phyloP scores from a whole-genome alignment of 2,797 vertebrate species.

The Passerculus sandwichensis region DNA sequence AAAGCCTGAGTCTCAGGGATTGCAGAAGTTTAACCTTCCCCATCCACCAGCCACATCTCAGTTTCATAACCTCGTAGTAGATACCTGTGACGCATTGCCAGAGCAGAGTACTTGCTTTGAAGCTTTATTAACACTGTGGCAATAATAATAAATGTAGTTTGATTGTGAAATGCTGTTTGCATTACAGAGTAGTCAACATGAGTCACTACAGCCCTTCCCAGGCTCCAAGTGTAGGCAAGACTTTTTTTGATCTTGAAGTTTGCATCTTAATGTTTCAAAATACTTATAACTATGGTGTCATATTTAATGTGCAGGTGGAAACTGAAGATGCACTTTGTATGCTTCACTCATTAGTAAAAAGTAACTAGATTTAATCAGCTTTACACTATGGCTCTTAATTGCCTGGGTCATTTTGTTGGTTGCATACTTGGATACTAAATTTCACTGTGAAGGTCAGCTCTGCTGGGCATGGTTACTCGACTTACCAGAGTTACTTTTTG shows the following conservation, averaged over 20 bases:
- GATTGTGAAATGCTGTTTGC: background rate
- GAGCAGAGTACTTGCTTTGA: background rate
- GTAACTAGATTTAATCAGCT: background rate
- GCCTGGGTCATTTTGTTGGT: background rate
- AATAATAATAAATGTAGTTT: background rate
- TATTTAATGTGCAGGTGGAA: background rate
- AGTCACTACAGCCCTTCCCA: background rate
- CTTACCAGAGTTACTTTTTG: background rate
- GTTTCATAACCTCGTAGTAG: background rate
- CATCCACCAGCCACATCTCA: background rate
- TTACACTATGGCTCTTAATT: background rate
- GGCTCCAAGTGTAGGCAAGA: background rate
- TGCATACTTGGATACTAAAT: background rate
- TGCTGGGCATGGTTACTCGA: accelerated
- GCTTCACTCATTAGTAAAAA: background rate
- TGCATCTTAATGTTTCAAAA: background rate
- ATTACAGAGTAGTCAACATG: background rate
- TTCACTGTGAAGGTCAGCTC: background rate
- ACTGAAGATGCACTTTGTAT: background rate
- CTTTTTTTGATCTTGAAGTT: background rate
- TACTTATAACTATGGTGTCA: background rate
- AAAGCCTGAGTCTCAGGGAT: background rate
- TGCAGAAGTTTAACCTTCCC: background rate
- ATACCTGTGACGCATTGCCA: background rate
- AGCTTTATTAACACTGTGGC: background rate